phyloP scores from a whole-genome alignment of 2,113 vertebrate genomes.

The Elachura formosa region DNA sequence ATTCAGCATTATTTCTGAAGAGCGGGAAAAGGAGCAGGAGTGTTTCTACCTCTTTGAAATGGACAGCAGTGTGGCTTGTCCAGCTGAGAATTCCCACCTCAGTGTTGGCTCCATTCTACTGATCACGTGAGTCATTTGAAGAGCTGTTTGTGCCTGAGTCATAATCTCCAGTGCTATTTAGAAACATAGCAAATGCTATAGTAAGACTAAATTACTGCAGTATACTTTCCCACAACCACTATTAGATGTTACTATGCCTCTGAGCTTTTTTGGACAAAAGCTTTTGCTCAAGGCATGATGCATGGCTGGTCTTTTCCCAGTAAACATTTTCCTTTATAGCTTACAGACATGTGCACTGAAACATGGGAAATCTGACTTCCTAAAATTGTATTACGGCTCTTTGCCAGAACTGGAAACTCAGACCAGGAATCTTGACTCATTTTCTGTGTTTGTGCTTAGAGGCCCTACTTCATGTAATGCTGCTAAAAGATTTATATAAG shows the following conservation, averaged over 20 bases:
- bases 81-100: slow-evolving; percentile 74
- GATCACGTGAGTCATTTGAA: slow-evolving; percentile 81
- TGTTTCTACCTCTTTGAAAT: slow-evolving; percentile 96
- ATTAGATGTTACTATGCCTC: neutral
- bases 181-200: neutral
- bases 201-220: neutral
- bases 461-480: neutral
- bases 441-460: neutral
- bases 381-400: neutral
- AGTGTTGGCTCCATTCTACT: slow-evolving; percentile 88
- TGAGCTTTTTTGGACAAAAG: neutral
- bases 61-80: slow-evolving; percentile 84
- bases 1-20: slow-evolving; percentile 78
- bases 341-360: neutral
- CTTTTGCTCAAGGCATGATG: neutral
- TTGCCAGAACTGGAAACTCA: neutral
- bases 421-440: neutral
- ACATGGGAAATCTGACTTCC: neutral
- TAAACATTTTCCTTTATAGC: neutral
- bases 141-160: neutral
- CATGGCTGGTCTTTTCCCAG: neutral
- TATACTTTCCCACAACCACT: neutral
- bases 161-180: neutral
- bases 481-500: neutral
- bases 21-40: slow-evolving; percentile 72